Conservation (phyloP, 64 coral and sea anemone species). For the Acropora tenuis region DNA sequence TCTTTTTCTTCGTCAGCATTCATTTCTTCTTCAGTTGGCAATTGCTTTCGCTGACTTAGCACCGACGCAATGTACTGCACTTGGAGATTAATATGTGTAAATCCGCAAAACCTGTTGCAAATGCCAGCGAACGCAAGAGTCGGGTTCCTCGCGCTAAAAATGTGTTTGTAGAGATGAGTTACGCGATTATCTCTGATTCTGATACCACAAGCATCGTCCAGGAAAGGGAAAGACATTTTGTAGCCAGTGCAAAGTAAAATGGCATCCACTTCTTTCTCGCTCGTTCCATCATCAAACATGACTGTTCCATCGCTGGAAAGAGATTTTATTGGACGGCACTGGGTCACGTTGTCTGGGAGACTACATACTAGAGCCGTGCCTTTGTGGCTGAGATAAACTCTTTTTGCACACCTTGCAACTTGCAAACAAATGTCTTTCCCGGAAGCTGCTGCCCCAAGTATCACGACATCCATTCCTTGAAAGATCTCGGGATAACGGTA, state of each 20-base stretch:
- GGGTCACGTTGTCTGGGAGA: slow-evolving; percentile 53
- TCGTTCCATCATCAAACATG: slow-evolving; percentile 53
- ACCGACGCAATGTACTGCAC: slow-evolving; percentile 23
- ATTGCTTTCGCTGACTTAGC: slow-evolving; percentile 27
- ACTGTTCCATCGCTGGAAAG: slow-evolving; percentile 45
- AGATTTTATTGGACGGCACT: neutral
- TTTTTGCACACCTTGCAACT: neutral
- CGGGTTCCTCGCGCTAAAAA: slow-evolving; percentile 65
- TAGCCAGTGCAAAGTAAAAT: slow-evolving; percentile 71
- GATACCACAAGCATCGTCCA: slow-evolving; percentile 39
- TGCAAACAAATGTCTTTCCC: slow-evolving; percentile 41
- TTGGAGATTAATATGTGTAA: slow-evolving; percentile 57
- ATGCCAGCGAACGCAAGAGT: slow-evolving; percentile 61
- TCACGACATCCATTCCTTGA: slow-evolving; percentile 34
- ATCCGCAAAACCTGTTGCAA: neutral
- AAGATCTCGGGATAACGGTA: slow-evolving; percentile 48
- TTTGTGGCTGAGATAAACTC: slow-evolving; percentile 34
- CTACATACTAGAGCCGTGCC: neutral
- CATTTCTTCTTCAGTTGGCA: slow-evolving; percentile 66
- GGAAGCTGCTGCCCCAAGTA: slow-evolving; percentile 33
- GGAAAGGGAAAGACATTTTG: slow-evolving; percentile 55
- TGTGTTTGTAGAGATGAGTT: slow-evolving; percentile 60
- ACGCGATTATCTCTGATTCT: slow-evolving; percentile 28
- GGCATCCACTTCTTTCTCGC: slow-evolving; percentile 16
- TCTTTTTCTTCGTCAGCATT: slow-evolving; percentile 41